phyloP scores from a whole-genome alignment of 2,797 vertebrate species.

The Eleutherodactylus coqui region DNA sequence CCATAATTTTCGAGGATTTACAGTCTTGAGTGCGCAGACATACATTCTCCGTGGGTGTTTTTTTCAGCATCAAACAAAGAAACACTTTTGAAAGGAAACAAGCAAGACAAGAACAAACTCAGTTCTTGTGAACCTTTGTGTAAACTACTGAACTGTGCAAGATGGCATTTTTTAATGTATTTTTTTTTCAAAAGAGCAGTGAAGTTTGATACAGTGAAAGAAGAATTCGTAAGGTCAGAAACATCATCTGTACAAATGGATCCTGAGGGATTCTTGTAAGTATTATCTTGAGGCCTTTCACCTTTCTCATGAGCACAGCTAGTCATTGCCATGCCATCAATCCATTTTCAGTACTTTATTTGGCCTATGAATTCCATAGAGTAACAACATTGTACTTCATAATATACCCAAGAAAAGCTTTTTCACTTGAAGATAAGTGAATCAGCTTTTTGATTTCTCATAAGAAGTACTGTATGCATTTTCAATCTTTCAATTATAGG shows the following conservation, averaged over 20 bases:
- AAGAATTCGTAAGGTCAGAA: slow-evolving; percentile 71
- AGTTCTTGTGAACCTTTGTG: slow-evolving; percentile 63
- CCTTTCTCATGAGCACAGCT: slow-evolving; percentile 69
- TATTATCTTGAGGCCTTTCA: slow-evolving; percentile 72
- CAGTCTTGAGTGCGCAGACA: slow-evolving; percentile 41
- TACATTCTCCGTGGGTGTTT: slow-evolving; percentile 35
- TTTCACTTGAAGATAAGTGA: slow-evolving; percentile 76
- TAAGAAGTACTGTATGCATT: slow-evolving; percentile 78
- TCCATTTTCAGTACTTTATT: slow-evolving; percentile 75
- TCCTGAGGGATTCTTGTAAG: slow-evolving; percentile 69
- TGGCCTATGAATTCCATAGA: slow-evolving; percentile 73
- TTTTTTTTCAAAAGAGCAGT: slow-evolving; percentile 64
- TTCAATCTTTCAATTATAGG: slow-evolving; percentile 82
- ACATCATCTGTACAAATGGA: slow-evolving; percentile 69
- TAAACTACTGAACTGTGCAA: slow-evolving; percentile 68
- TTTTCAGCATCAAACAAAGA: slow-evolving; percentile 44
- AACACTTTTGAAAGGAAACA: slow-evolving; percentile 65
- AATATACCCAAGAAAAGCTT: slow-evolving; percentile 74
- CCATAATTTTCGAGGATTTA: slow-evolving; percentile 36
- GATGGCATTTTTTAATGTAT: slow-evolving; percentile 69
- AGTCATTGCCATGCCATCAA: slow-evolving; percentile 70
- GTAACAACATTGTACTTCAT: slow-evolving; percentile 76
- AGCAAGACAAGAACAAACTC: slow-evolving; percentile 56
- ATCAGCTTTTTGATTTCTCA: slow-evolving; percentile 76
- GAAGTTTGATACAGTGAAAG: slow-evolving; percentile 68